A percentile compares a stretch with the other conserved stretches of the same genome.
These are phyloP conservation scores for Dicrostonyx torquatus DNA, from an alignment of 2,797 vertebrate genomes.

Conservation along the genomic window DNA sequence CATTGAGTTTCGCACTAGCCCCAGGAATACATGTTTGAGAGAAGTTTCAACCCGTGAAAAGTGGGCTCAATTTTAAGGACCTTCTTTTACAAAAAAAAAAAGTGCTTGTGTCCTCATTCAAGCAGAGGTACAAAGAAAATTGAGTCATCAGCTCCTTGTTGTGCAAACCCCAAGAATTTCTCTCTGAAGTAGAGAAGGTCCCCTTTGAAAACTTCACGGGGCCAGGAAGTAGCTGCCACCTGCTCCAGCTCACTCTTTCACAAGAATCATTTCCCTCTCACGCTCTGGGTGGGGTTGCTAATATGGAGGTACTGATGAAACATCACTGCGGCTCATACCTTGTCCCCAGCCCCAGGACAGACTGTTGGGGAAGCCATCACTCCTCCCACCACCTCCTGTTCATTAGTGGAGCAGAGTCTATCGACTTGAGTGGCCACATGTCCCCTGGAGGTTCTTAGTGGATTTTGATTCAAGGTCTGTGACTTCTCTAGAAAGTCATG, in stretches of 20 bases:
- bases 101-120: conserved; percentile 26
- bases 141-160: conserved; percentile 60
- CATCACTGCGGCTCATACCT: conserved; percentile 56
- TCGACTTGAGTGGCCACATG: not conserved
- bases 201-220: conserved; percentile 71
- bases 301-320: conserved; percentile 58
- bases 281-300: conserved; percentile 69
- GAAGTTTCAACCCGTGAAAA: not conserved
- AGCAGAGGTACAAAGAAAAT: conserved; percentile 71
- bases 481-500: not conserved
- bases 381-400: not conserved
- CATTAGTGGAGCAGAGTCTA: not conserved
- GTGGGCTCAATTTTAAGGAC: not conserved
- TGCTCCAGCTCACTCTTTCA: conserved; percentile 61
- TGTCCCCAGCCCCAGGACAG: not conserved
- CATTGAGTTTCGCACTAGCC: not conserved
- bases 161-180: conserved; percentile 77
- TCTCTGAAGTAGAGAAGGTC: conserved; percentile 74
- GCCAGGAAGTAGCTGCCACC: conserved; percentile 20
- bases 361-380: not conserved
- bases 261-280: conserved; percentile 32
- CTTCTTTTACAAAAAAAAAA: not conserved
- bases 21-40: not conserved
- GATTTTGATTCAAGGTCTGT: conserved; percentile 4
- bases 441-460: not conserved